Base-by-base conservation (phyloP, 2,888 invertebrate genomes). In the Danaus chrysippus region DNA sequence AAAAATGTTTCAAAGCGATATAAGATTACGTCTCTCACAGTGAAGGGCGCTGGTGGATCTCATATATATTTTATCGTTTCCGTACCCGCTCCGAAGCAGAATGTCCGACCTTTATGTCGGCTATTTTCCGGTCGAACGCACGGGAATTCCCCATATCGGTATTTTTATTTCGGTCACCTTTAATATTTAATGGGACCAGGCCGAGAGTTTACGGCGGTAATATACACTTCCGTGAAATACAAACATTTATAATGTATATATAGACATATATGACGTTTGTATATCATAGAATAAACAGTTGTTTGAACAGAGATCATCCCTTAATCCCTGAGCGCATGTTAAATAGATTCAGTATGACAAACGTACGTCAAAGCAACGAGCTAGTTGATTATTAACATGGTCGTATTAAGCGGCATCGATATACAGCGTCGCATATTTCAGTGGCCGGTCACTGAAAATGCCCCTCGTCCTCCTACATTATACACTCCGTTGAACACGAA, bases 41-140 rank as follows among this genome's bases (percentile, higher is more conserved):
- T 61, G 55, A 65, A 71, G 67, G 67, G 69, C 65, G 63, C 60
- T 68, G 70, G 68, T 70, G 73, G 71, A 70, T 69, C 71, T 76
- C 77, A 70, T 74, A 77, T 81, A 83, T 84, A 84, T 86, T 83
- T 84, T 83, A 84, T 83, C 79, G 81, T 76, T 77, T 77, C 77
- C 78, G 76, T 76, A 78, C 74, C 17, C 81, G 83, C 81, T 78
- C 83, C 82, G 73, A 73, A 73, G 73, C 84, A 82, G 81, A 79
- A 83, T 81, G 82, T 77, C 76, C 81, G 84, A 84, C 86, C 87
- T 87, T 88, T 86, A 87, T 86, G 86, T 84, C 83, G 82, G 83
- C 86, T 84, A 91, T 91, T 91, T 89, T 89, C 89, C 87, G 84
- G 80, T 78, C 77, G 80, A 80, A 75, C 78, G 84, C 81, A 76